Evolutionary conservation across 2,113 vertebrate genomes (phyloP).

Genomic region (Crocuta crocuta): DNA sequence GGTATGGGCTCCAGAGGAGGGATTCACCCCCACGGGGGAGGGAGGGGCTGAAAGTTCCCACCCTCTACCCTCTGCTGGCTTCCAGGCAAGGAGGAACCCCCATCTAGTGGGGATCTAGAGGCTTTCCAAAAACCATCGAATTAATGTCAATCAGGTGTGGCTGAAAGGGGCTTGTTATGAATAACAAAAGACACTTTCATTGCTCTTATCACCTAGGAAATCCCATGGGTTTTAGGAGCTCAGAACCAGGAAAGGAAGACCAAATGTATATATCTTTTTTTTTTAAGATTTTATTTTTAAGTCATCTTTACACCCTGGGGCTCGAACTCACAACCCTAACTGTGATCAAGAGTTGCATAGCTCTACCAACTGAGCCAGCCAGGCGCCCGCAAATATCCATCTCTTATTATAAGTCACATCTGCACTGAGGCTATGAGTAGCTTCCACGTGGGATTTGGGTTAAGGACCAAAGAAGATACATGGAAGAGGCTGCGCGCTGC

Average conservation of each 20-base stretch:
- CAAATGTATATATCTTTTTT: not conserved
- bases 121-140: not conserved
- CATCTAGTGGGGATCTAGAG: not conserved
- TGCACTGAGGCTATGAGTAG: not conserved
- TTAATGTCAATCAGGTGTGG: not conserved
- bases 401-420: not conserved
- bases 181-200: not conserved
- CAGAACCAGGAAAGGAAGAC: not conserved
- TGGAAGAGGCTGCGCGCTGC: fast-evolving
- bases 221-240: not conserved
- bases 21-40: not conserved
- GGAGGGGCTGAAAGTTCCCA: not conserved
- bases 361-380: not conserved
- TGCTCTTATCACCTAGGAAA: not conserved
- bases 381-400: not conserved
- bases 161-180: not conserved
- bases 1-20: not conserved
- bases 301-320: not conserved
- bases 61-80: not conserved
- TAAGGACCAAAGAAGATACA: not conserved
- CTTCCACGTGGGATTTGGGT: not conserved
- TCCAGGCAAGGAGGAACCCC: fast-evolving
- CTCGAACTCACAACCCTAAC: not conserved
- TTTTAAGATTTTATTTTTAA: not conserved
- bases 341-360: not conserved